phyloP scores from a whole-genome alignment of 2,888 invertebrate species.

The Drosophila falleni region DNA sequence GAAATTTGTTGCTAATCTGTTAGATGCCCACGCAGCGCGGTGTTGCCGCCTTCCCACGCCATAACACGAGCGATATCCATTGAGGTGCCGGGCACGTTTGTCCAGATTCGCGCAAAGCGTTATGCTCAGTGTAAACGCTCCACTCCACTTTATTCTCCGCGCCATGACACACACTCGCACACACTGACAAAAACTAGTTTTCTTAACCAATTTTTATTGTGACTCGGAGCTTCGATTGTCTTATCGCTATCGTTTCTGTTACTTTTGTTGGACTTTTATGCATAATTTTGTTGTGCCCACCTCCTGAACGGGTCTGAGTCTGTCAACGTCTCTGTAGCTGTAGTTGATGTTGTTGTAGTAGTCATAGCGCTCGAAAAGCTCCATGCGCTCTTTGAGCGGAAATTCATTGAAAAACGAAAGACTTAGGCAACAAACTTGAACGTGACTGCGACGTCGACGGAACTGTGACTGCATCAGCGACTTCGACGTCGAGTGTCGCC shows the following conservation, averaged over 20 bases:
- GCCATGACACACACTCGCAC: conserved; percentile 29
- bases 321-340: conserved; percentile 17
- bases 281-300: conserved; percentile 64
- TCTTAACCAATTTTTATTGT: conserved; percentile 74
- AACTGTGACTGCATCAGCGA: neutral
- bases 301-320: conserved; percentile 45
- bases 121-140: conserved; percentile 65
- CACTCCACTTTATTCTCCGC: conserved; percentile 23
- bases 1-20: conserved; percentile 29
- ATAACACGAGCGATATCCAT: conserved; percentile 45
- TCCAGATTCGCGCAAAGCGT: conserved; percentile 47
- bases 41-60: conserved; percentile 68
- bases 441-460: conserved; percentile 45
- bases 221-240: conserved; percentile 64
- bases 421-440: conserved; percentile 77
- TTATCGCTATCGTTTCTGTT: conserved; percentile 33
- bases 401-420: conserved; percentile 79
- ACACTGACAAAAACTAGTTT: conserved; percentile 65
- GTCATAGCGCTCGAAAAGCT: conserved; percentile 39
- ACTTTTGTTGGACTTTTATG: conserved; percentile 52
- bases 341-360: neutral
- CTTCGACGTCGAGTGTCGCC: neutral
- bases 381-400: conserved; percentile 54
- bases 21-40: conserved; percentile 58
- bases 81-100: conserved; percentile 67